Evolutionary conservation across 2,888 invertebrate species (phyloP).

Genomic region (Drosophila mimica): DNA sequence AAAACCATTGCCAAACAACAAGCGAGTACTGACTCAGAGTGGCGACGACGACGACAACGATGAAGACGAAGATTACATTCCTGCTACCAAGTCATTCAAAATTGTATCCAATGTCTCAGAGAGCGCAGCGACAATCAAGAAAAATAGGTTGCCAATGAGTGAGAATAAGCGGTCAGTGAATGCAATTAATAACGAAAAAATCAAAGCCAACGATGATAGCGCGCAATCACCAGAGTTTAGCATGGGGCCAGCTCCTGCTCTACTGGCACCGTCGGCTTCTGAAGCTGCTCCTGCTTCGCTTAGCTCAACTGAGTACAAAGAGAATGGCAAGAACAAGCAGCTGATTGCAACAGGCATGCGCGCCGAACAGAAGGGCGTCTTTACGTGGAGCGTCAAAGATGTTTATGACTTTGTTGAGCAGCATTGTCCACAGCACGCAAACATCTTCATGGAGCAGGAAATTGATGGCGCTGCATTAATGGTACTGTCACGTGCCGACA

Average conservation of each 20-base stretch:
- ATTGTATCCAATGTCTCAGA: background rate
- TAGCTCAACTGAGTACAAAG: background rate
- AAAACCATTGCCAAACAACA: background rate
- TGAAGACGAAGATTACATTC: background rate
- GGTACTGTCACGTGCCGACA: conserved; percentile 93
- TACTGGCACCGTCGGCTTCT: background rate
- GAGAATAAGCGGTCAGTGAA: background rate
- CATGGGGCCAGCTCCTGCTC: background rate
- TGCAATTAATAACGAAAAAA: background rate
- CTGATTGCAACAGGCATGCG: background rate
- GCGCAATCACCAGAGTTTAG: background rate
- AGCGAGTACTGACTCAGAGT: background rate
- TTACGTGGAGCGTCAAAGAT: conserved; percentile 91
- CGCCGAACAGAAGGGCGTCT: conserved; percentile 39
- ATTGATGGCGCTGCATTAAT: conserved; percentile 96
- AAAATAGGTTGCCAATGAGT: background rate
- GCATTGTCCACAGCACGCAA: conserved; percentile 92
- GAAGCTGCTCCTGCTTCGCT: background rate
- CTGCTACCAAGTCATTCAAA: background rate
- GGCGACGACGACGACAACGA: background rate
- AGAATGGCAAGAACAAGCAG: background rate
- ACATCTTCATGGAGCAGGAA: conserved; percentile 93
- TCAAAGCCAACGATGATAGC: background rate
- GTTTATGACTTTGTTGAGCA: conserved; percentile 92
- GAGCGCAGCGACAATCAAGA: background rate